Evolutionary conservation across 2,888 invertebrate genomes (phyloP).

Genomic region (Scotopteryx bipunctaria): DNA sequence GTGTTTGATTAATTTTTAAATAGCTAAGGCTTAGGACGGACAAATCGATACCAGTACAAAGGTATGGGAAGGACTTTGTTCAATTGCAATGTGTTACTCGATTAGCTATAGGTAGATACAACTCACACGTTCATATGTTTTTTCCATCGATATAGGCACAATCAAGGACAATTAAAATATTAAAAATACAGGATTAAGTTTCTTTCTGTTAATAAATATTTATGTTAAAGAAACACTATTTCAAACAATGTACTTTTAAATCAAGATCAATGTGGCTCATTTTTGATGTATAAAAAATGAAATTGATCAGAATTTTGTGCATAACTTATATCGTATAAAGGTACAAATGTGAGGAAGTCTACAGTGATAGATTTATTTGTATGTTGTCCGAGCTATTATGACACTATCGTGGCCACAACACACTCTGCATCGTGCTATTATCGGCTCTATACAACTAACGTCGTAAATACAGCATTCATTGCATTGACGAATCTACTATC

Average conservation of each 20-base stretch:
- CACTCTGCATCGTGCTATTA: neutral
- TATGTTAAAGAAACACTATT: too few relatives aligned
- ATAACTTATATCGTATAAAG: too few relatives aligned
- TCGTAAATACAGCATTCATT: too few relatives aligned
- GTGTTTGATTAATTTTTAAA: slow-evolving; percentile 76
- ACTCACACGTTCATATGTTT: neutral
- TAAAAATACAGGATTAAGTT: too few relatives aligned
- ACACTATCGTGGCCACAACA: neutral
- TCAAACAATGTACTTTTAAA: too few relatives aligned
- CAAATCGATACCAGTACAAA: slow-evolving; percentile 70
- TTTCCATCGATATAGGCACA: slow-evolving; percentile 8
- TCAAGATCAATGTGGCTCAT: too few relatives aligned
- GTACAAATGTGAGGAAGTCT: too few relatives aligned
- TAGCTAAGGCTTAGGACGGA: slow-evolving; percentile 76
- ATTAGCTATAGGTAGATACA: slow-evolving; percentile 6
- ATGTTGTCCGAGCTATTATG: neutral
- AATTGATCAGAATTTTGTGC: too few relatives aligned
- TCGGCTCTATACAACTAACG: too few relatives aligned
- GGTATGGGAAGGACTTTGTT: slow-evolving; percentile 61
- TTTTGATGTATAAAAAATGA: too few relatives aligned
- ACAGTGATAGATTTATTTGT: neutral
- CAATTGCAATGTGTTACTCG: slow-evolving; percentile 39
- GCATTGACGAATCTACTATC: too few relatives aligned
- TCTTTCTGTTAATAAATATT: too few relatives aligned
- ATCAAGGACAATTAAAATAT: neutral